Base-by-base conservation (phyloP, 1,140 invertebrate genomes). In the Meloidogyne floridensis region DNA sequence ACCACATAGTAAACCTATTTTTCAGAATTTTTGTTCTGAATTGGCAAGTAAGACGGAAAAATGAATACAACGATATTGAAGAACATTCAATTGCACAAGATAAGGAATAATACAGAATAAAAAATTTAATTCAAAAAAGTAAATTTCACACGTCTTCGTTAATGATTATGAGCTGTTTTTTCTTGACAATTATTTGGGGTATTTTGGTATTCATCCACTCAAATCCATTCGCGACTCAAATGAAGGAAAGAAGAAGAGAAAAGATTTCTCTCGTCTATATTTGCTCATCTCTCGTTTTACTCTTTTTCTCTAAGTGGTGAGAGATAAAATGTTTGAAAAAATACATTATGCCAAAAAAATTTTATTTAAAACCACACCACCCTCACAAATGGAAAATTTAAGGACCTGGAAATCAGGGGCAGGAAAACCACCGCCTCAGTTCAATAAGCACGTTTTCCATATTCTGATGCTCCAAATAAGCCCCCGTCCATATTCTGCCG, bases 1-100 rank as follows among this genome's bases (percentile, higher is more conserved):
- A 9, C 13, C 43, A 42, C 43, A 32, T 72, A 47, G 32, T 72
- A 42, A 10, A 9, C 47, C 47, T 11, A 10, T 72, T 74, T 32
- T 74, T 54, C 11, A 74, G 72, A 79, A 79, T 47, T 79, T 79
- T 72, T 79, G 77, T 51, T 79, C 77, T 8, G 77, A 79, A 79
- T 43, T 79, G n/a, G 18, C 53, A 54, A 51, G n/a, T 10, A 79
- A 79, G 43, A n/a, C 70, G 8, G 76, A 47, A 4, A 78, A 77
- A 20, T 78, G 56, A 78, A 20, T 65, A 65, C 1, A 65, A 47
- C 47, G 5, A 47, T 6, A 47, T 2, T 47, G 47, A 47, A 47
- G 15, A 72, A 18, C 7, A 7, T 32, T 32, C n/a, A 78, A 78
- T 18, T 70, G 20, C n/a, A 65, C 6, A 69, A 15, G 76, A 47